A percentile compares a stretch with the other conserved stretches of the same genome.
Conservation (phyloP, 2,797 vertebrate genomes). For the Periparus ater region DNA sequence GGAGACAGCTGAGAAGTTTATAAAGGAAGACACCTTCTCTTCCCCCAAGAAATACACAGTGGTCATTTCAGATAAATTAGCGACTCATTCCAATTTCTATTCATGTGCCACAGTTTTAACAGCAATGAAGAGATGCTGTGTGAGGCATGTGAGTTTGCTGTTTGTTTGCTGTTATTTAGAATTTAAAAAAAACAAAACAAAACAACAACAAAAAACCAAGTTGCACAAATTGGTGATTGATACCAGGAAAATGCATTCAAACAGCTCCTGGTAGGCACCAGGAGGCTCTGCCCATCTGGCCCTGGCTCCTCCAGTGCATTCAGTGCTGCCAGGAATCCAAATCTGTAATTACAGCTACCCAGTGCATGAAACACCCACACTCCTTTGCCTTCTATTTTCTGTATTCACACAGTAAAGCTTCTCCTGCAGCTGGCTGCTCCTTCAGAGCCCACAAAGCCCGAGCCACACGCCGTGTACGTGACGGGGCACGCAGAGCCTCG, state of each 20-base stretch:
- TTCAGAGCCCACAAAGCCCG: neutral
- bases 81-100: neutral
- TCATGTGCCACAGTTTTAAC: neutral
- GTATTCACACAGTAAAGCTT: neutral
- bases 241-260: conserved; percentile 22
- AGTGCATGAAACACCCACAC: neutral
- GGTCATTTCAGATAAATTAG: neutral
- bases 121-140: neutral
- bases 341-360: conserved; percentile 49
- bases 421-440: conserved; percentile 14
- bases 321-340: conserved; percentile 41
- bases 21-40: neutral
- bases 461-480: accelerated
- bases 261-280: conserved; percentile 37
- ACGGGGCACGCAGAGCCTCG: neutral
- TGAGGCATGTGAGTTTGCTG: neutral
- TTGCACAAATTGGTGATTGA: conserved; percentile 20
- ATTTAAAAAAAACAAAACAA: accelerated
- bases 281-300: conserved; percentile 60
- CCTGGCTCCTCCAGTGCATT: conserved; percentile 24
- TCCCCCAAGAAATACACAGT: neutral
- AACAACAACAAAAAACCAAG: neutral
- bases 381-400: conserved; percentile 4
- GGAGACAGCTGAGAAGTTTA: neutral
- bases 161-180: neutral